Percentiles rank a stretch among this genome's conserved stretches.
Evolutionary conservation across 92 coral and sea anemone species (phyloP).

Genomic region (Desmophyllum pertusum): DNA sequence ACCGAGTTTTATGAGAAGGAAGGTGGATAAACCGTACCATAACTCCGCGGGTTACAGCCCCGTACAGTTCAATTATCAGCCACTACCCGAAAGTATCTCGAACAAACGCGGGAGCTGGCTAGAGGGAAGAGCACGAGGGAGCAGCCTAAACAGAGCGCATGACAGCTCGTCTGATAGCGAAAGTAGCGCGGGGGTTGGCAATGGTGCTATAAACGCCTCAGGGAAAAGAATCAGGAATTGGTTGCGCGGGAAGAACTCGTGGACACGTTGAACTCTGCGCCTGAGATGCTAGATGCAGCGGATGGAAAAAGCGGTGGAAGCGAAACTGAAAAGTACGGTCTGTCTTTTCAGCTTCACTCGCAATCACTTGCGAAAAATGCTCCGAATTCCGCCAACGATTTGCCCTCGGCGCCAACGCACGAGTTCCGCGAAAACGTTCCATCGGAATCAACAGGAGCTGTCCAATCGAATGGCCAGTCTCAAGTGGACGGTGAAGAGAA

Average conservation of each 20-base stretch:
- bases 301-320: background rate
- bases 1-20: slow-evolving; percentile 28
- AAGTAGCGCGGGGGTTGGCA: slow-evolving; percentile 11
- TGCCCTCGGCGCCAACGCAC: background rate
- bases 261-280: slow-evolving; percentile 10
- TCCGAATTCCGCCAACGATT: slow-evolving; percentile 21
- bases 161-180: slow-evolving; percentile 32
- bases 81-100: slow-evolving; percentile 40
- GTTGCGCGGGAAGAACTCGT: background rate
- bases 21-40: background rate
- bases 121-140: background rate
- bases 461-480: background rate
- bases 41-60: slow-evolving; percentile 36
- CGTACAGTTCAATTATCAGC: slow-evolving; percentile 37
- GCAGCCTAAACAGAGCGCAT: background rate
- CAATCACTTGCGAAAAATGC: background rate
- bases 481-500: slow-evolving; percentile 24
- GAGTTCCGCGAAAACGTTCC: background rate
- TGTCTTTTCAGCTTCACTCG: background rate
- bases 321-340: background rate
- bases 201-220: background rate
- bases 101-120: slow-evolving; percentile 25
- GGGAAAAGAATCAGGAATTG: background rate
- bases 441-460: background rate
- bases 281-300: background rate